Evolutionary conservation across 2,113 vertebrate genomes (phyloP), one percentile per base, ranked within the genome.

Genomic region (Grammomys dolichurus): DNA sequence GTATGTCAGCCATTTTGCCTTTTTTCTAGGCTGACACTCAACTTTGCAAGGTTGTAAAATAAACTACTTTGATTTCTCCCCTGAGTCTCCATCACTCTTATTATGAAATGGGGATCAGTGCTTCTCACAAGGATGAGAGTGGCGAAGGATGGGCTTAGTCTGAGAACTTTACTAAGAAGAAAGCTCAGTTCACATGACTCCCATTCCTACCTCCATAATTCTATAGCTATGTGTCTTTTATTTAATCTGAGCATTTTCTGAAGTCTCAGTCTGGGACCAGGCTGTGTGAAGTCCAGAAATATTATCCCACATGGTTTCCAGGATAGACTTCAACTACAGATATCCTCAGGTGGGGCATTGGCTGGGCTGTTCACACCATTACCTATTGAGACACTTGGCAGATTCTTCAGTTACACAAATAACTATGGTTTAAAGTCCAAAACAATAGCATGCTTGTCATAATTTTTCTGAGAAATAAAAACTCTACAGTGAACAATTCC

Each of bases 401-500:
- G 31, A 43, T 93, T 96, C 97, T 94, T 95, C 72, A 87, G 75
- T 95, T 96, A 96, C 89, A 91, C 24, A 58, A 63, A 84, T 69
- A 84, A 78, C 36, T 86, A 20, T 43, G 87, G 89, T 91, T 90
- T 96, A 95, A 93, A 96, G 94, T 93, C 93, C 87, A 84, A 80
- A 94, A 91, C 97, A 93, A 67, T n/a, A 80, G 60, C 40, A 67
- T 48, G 69, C 69, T 89, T 91, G 92, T 92, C 89, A 92, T 94
- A 84, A 84, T 90, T 97, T 87, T 97, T 93, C 88, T 2, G 26
- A 93, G 96, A 96, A 95, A 91, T 72, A 75, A 92, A 95, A 95
- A 89, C 26, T 58, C 33, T 43, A 14, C 0, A 46, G 81, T 36
- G 43, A 88, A 77, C 19, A 93, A 33, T 5, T 26, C n/a, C 9